Evolutionary conservation across 2,888 invertebrate species (phyloP), one percentile per base, ranked within the genome.

Genomic region (Automeris io): DNA sequence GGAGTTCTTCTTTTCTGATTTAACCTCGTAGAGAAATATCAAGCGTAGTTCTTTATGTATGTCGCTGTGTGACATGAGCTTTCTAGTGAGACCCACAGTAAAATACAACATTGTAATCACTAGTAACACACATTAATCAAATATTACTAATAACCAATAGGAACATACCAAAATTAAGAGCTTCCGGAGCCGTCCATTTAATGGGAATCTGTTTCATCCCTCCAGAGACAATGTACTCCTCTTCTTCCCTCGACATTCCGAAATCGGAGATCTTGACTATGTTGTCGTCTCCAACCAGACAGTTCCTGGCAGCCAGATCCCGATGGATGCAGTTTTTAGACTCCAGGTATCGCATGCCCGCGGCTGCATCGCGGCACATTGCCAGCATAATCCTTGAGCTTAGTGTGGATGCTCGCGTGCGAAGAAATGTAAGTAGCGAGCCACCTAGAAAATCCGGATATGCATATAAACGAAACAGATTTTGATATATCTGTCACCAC

Each of bases 171-270:
- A 95, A 97, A 79, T 97, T 97, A 7, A 98, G 87, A 2, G 98
- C 97, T 82, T 98, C 98, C 0, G 98, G 98, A 2, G 98, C 97
- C 0, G 98, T 98, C 98, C 98, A 98, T 78, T 98, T 98, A 44
- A 98, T 97, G 0, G 98, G 98, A 57, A 98, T 98, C 87, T 98
- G 97, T 79, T 98, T 98, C 95, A 98, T 96, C 22, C 98, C 98
- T 55, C 97, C 97, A 2, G 97, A 97, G 26, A 98, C 98, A 44
- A 95, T 96, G 61, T 98, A 98, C 71, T 97, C 97, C 71, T 97
- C 96, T 69, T 98, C 98, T 73, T 98, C 97, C 18, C 98, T 85
- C 0, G 97, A 98, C 98, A 98, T 98, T 49, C 98, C 98, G 85
- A 98, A 98, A 83, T 98, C 98, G 0, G 98, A 97, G 63, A 98